Base-by-base conservation (phyloP, 64 coral and sea anemone species). In the Pocillopora damicornis region DNA sequence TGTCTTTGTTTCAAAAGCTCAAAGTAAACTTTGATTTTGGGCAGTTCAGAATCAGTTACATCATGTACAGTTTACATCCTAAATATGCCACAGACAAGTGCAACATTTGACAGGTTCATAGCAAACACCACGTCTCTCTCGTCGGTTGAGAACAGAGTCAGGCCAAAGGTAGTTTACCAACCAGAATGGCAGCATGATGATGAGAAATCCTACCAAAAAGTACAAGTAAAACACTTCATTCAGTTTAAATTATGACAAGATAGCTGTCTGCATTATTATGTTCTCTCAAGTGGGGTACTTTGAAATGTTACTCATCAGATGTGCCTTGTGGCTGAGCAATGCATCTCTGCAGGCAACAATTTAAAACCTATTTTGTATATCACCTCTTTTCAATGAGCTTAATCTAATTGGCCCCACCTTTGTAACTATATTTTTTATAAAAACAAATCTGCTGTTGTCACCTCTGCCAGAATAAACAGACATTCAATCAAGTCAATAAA, bases 51-150 rank as follows among this genome's bases (percentile, higher is more conserved):
- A 11, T 20, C 22, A 23, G 67, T 8, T 71, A 7, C 37, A 35
- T 11, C 18, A 20, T 26, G 17, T 73, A 36, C 12, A 45, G 51
- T 23, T 15, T 38, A 42, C 62, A 22, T 61, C 68, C 60, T 98
- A 98, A 77, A 98, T 98, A 88, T 98, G 96, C 96, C 96, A 98
- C 66, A 98, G 75, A 77, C 96, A 98, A 22, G 96, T 98, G 65
- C 92, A 98, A 73, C 96, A 98, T 60, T 98, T 98, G 15, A 98
- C 96, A 37, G 96, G 96, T 30, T 98, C 96, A 63, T 98, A 98
- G 59, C 96, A 98, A 10, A 94, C 79, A 38, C 96, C 96, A 69
- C 96, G 78, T 14, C 96, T 80, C 65, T 98, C 96, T 58, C 87
- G 86, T 56, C 96, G 89, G 83, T 94, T 94, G 13, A 98, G 88